phyloP scores from a whole-genome alignment of 2,888 invertebrate genomes.

The Drosophila falleni region DNA sequence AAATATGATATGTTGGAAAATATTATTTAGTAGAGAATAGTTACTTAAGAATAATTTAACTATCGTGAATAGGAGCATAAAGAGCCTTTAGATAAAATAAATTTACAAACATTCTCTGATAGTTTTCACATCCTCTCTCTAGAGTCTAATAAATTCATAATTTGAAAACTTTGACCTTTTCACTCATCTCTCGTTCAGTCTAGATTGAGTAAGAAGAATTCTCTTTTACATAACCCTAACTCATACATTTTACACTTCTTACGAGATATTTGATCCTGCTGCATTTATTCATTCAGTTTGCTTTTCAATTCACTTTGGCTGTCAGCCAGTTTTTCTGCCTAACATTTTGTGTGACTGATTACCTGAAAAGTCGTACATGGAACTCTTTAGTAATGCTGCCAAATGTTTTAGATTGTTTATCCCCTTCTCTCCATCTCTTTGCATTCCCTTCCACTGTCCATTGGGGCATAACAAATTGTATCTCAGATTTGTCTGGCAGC shows the following conservation, averaged over 20 bases:
- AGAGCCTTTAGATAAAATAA: not conserved
- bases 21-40: not conserved
- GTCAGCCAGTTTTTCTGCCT: slow-evolving; percentile 7
- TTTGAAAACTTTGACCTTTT: not conserved
- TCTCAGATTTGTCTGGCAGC: slow-evolving; percentile 50
- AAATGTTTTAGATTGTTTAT: slow-evolving; percentile 5
- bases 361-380: slow-evolving; percentile 41
- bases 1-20: not conserved
- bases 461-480: slow-evolving; percentile 53
- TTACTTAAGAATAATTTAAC: not conserved
- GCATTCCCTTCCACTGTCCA: slow-evolving; percentile 1
- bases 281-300: slow-evolving; percentile 13
- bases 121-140: not conserved
- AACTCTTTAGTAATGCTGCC: slow-evolving; percentile 18
- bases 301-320: slow-evolving; percentile 21
- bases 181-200: not conserved
- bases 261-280: slow-evolving; percentile 7
- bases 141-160: not conserved
- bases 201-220: not conserved
- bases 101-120: not conserved
- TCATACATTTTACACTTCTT: not conserved
- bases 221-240: not conserved
- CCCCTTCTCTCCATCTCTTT: slow-evolving; percentile 10
- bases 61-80: not conserved
- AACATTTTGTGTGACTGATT: slow-evolving; percentile 39